phyloP scores from a whole-genome alignment of 1,140 invertebrate species.

The Sinella curviseta region DNA sequence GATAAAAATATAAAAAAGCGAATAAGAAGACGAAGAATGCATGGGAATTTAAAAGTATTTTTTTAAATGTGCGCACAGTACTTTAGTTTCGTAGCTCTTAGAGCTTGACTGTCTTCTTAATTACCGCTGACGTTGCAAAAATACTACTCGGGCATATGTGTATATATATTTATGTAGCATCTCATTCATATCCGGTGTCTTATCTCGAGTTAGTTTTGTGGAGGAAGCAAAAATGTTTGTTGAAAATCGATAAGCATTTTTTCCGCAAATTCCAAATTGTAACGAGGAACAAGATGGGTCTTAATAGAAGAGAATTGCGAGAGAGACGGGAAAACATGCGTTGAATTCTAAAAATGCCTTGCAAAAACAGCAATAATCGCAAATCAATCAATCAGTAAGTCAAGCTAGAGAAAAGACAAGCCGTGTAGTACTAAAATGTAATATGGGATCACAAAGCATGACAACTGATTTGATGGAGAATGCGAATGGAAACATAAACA shows the following conservation, averaged over 20 bases:
- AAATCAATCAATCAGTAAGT: background rate
- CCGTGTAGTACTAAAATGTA: too few relatives aligned
- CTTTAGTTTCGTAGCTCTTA: too few relatives aligned
- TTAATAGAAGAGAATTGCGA: background rate
- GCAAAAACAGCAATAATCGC: background rate
- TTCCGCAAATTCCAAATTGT: too few relatives aligned
- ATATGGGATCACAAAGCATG: too few relatives aligned
- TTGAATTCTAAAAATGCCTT: background rate
- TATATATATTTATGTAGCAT: too few relatives aligned
- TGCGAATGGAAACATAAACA: background rate
- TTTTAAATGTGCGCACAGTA: too few relatives aligned
- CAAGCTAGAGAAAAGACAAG: too few relatives aligned
- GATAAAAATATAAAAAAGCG: too few relatives aligned
- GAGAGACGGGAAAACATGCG: background rate
- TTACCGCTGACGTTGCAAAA: background rate
- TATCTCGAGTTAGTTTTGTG: background rate
- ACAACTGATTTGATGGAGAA: background rate
- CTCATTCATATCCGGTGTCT: background rate
- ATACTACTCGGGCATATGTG: background rate
- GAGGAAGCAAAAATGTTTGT: background rate
- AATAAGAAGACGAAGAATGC: background rate
- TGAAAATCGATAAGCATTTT: background rate
- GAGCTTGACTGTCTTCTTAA: background rate
- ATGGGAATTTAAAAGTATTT: too few relatives aligned
- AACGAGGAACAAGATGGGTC: background rate